These are phyloP conservation scores for Drosophila nigromelanica DNA, from an alignment of 1,140 invertebrate species.

Conservation along the genomic window DNA sequence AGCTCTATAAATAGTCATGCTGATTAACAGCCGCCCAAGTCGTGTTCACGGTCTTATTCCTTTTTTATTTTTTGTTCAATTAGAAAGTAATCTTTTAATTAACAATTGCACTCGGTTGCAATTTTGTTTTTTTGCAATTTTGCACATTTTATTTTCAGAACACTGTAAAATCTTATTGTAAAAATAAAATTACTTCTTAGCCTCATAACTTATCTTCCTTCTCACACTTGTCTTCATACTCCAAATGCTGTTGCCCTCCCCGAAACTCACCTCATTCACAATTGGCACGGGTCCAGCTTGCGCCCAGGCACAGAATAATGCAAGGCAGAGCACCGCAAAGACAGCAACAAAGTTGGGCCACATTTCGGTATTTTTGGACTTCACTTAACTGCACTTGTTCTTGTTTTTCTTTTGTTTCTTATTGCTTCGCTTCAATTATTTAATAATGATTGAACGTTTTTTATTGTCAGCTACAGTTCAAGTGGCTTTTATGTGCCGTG, in stretches of 20 bases:
- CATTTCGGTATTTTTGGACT: slow-evolving; percentile 50
- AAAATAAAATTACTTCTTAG: slow-evolving; percentile 23
- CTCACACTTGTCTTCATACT: slow-evolving; percentile 1
- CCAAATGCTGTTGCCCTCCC: slow-evolving; percentile 1
- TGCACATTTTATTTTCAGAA: slow-evolving; percentile 3
- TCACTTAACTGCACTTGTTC: slow-evolving; percentile 32
- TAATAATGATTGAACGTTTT: slow-evolving; percentile 30
- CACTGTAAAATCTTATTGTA: slow-evolving; percentile 33
- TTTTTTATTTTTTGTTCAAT: slow-evolving; percentile 10
- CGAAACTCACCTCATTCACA: slow-evolving; percentile 80
- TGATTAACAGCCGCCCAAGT: slow-evolving; percentile 53
- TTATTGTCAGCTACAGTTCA: slow-evolving; percentile 27
- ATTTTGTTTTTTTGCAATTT: slow-evolving; percentile 1
- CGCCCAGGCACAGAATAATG: slow-evolving; percentile 64
- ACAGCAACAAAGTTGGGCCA: slow-evolving; percentile 73
- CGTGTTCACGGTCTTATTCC: slow-evolving; percentile 26
- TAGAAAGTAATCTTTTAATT: slow-evolving; percentile 53
- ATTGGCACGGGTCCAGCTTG: slow-evolving; percentile 82
- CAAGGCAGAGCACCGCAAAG: slow-evolving; percentile 63
- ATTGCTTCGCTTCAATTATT: slow-evolving; percentile 18
- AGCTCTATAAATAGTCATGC: slow-evolving; percentile 43
- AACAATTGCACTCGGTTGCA: slow-evolving; percentile 25
- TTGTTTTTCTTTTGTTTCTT: slow-evolving; percentile 5
- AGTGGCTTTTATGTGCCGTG: slow-evolving; percentile 26
- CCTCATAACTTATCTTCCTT: slow-evolving; percentile 43